Percentiles rank a stretch among this genome's conserved stretches.
Conservation (phyloP, 2,797 vertebrate species). For the Gobionotothen gibberifrons region DNA sequence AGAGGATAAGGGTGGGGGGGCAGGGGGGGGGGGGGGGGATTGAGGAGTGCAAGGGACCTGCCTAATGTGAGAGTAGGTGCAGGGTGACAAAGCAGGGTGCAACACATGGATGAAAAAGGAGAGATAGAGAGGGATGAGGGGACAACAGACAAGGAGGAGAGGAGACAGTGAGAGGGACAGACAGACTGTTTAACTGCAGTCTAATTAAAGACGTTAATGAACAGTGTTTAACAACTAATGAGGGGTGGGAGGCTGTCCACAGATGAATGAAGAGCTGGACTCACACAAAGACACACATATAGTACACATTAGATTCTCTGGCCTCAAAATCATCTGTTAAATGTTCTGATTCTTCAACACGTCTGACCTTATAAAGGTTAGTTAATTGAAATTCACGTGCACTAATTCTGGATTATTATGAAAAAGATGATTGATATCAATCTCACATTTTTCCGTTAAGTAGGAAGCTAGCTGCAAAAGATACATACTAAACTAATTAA, state of each 20-base stretch:
- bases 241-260: slow-evolving; percentile 87
- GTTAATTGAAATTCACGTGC: not conserved
- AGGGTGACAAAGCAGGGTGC: slow-evolving; percentile 25
- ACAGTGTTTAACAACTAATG: slow-evolving; percentile 91
- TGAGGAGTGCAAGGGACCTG: slow-evolving; percentile 45
- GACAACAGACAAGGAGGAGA: slow-evolving; percentile 66
- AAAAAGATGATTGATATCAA: not conserved
- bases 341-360: not conserved
- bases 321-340: not conserved
- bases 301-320: not conserved
- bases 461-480: not conserved
- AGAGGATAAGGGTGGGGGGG: slow-evolving; percentile 50
- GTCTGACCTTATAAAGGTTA: not conserved
- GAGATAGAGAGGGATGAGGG: slow-evolving; percentile 47
- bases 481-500: not conserved
- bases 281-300: slow-evolving; percentile 25
- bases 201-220: slow-evolving; percentile 92
- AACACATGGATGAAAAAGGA: slow-evolving; percentile 9
- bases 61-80: slow-evolving; percentile 40
- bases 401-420: not conserved
- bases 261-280: slow-evolving; percentile 81
- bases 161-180: slow-evolving; percentile 51
- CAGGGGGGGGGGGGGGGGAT: slow-evolving; percentile 4
- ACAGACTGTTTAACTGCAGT: slow-evolving; percentile 85
- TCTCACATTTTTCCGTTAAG: not conserved